These are phyloP conservation scores for Leptodactylus fallax DNA, from an alignment of 2,797 vertebrate species.

Conservation along the genomic window DNA sequence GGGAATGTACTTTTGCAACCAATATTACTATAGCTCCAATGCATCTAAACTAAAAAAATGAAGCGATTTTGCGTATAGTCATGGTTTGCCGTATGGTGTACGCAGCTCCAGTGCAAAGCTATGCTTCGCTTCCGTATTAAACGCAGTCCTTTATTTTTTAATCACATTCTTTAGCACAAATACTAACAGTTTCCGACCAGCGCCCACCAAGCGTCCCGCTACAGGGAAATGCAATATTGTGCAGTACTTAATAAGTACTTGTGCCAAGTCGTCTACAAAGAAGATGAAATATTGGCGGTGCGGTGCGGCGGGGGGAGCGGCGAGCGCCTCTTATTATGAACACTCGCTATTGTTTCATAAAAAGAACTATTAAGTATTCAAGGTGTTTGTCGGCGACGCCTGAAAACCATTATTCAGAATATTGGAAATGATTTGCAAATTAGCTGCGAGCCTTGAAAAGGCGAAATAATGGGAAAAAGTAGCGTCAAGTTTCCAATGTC, in stretches of 20 bases:
- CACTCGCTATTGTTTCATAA: slow-evolving; percentile 44
- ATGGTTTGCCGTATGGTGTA: no score
- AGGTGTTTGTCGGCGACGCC: slow-evolving; percentile 29
- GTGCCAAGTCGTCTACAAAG: slow-evolving; percentile 25
- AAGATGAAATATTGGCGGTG: slow-evolving; percentile 42
- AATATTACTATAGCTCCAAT: no score
- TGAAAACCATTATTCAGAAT: slow-evolving; percentile 31
- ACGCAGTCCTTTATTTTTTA: neutral
- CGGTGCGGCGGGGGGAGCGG: neutral
- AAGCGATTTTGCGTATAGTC: no score
- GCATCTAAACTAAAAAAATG: no score
- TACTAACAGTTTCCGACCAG: neutral
- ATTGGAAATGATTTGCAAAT: slow-evolving; percentile 41
- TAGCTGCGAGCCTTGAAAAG: slow-evolving; percentile 27
- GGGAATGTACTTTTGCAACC: no score
- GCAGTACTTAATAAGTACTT: slow-evolving; percentile 30
- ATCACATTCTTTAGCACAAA: neutral
- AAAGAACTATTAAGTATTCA: slow-evolving; percentile 53
- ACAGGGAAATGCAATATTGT: slow-evolving; percentile 20
- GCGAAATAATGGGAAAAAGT: neutral
- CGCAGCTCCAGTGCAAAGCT: neutral
- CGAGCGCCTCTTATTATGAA: slow-evolving; percentile 24
- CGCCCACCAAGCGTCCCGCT: neutral
- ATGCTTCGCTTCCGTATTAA: neutral
- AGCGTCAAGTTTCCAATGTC: neutral